Evolutionary conservation across 2,113 vertebrate species (phyloP).

Genomic region (Cebidichthys violaceus): DNA sequence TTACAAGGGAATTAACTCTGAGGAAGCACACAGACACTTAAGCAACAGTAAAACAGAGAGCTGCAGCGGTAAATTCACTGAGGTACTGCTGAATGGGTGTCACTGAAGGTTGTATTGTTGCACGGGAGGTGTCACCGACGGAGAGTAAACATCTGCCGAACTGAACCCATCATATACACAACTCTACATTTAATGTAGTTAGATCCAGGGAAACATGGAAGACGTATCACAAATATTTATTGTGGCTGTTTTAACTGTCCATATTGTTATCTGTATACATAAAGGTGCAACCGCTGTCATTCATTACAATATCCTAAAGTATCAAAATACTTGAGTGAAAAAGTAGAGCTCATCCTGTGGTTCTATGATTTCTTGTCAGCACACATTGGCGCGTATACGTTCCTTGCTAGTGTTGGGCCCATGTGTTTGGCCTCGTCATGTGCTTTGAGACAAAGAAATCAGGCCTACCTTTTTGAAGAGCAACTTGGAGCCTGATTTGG

Average conservation of each 20-base stretch:
- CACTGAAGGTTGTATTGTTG: background rate
- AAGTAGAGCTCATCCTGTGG: no score
- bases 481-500: no score
- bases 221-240: background rate
- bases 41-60: constrained; percentile 11
- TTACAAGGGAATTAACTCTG: constrained; percentile 34
- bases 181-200: background rate
- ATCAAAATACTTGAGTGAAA: no score
- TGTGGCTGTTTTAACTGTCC: background rate
- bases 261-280: background rate
- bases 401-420: background rate
- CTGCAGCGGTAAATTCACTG: background rate
- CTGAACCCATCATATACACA: background rate
- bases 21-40: constrained; percentile 28
- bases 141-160: constrained; percentile 11
- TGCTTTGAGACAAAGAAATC: no score
- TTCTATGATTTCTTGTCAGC: background rate
- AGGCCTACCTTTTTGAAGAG: no score
- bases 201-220: background rate
- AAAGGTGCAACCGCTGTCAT: background rate
- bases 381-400: background rate
- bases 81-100: background rate
- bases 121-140: background rate
- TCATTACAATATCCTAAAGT: background rate
- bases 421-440: no score